Evolutionary conservation across 2,888 invertebrate species (phyloP), one percentile per base, ranked within the genome.

Genomic region (Volucella inanis): DNA sequence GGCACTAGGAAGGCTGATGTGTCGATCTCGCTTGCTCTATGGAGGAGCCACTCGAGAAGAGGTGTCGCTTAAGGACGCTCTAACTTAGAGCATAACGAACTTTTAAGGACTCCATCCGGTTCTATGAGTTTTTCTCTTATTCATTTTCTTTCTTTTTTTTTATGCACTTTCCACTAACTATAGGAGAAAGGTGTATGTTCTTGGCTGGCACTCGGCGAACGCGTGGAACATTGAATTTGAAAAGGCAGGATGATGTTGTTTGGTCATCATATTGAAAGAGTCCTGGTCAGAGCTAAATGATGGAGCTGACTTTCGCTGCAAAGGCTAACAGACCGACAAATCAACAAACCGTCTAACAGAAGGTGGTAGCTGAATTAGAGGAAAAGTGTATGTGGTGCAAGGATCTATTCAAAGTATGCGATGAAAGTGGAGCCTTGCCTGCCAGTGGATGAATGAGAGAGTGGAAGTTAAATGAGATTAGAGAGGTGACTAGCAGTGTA

Each of bases 41-140:
- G 72, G 31, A 76, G 76, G 68, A 80, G 76, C 71, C 86, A 79
- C 86, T 87, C 82, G 86, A 87, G 80, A 81, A 78, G 83, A 87
- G 87, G 87, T 87, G 87, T 87, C 83, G 83, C 71, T 87, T 83
- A 87, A 87, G 87, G 80, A 80, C 83, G 87, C 87, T 87, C 87
- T 87, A 87, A 83, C 85, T 85, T 83, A 84, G 83, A 84, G 87
- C 87, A 83, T 81, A 84, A 87, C 87, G 87, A 87, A 87, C 87
- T 87, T 86, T 81, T 78, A 72, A 87, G 80, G 77, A 75, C 78
- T 83, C 78, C 49, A 77, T 67, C 68, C 74, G 45, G 70, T 75
- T 76, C 74, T 64, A 70, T 74, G 47, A 55, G 47, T 55, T 45
- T 52, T 59, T 62, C 38, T 49, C 15, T 67, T 31, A 55, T 38